Conservation (phyloP, 1,140 invertebrate species). For the Eupristina koningsbergeri region DNA sequence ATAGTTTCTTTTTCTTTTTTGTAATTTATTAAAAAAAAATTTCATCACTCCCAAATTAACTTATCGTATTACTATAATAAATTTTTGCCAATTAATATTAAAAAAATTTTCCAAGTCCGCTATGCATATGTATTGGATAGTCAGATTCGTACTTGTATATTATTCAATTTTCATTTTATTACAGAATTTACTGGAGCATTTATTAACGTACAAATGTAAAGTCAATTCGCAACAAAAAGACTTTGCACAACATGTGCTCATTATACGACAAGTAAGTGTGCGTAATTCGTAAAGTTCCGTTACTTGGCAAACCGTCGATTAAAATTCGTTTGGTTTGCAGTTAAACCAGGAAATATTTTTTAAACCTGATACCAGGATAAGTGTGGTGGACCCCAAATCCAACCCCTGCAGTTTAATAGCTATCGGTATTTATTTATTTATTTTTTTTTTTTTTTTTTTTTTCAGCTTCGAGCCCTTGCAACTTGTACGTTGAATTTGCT, state of each 20-base stretch:
- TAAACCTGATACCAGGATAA: background rate
- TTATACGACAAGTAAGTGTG: constrained; percentile 5
- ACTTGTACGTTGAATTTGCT: constrained; percentile 7
- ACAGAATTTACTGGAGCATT: background rate
- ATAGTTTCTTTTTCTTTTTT: too few relatives aligned
- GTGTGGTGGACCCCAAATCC: too few relatives aligned
- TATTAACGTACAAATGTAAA: background rate
- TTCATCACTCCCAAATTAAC: too few relatives aligned
- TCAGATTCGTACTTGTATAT: too few relatives aligned
- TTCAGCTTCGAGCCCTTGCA: background rate
- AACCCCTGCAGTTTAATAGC: constrained; percentile 3
- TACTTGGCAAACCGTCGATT: constrained; percentile 11
- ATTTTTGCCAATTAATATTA: too few relatives aligned
- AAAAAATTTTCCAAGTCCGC: too few relatives aligned
- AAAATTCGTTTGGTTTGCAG: constrained; percentile 1
- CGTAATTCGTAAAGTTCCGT: constrained; percentile 8
- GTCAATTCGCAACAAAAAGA: background rate
- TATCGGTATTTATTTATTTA: background rate
- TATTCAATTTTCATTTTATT: background rate
- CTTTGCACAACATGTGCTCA: background rate
- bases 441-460: too few relatives aligned
- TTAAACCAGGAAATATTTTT: constrained; percentile 9
- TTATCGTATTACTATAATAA: too few relatives aligned
- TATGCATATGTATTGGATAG: too few relatives aligned
- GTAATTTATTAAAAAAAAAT: too few relatives aligned